A percentile compares a stretch with the other conserved stretches of the same genome.
These are phyloP conservation scores for Standfussiana lucernea DNA, from an alignment of 2,888 invertebrate species.

Conservation along the genomic window DNA sequence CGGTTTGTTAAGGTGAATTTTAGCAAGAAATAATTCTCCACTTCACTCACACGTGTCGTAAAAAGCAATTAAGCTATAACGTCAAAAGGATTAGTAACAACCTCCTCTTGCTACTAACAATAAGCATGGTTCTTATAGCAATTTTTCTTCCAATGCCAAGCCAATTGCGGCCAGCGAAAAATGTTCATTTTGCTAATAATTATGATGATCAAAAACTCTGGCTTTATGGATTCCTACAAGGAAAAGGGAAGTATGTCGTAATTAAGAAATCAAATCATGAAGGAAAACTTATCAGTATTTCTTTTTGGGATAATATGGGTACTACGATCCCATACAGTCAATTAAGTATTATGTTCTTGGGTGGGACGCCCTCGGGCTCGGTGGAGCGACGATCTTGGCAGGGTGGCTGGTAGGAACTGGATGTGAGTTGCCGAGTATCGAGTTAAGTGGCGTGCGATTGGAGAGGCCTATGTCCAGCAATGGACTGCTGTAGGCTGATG, in stretches of 20 bases:
- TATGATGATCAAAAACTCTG: constrained; percentile 30
- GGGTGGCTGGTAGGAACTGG: neutral
- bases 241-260: constrained; percentile 19
- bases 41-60: neutral
- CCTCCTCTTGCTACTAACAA: constrained; percentile 29
- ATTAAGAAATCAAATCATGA: constrained; percentile 30
- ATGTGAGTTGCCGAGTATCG: no score
- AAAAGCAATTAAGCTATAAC: constrained; percentile 21
- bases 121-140: constrained; percentile 1
- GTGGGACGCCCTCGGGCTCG: neutral
- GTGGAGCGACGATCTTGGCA: neutral
- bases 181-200: constrained; percentile 27
- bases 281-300: constrained; percentile 9
- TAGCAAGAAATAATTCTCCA: neutral
- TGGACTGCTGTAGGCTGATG: neutral
- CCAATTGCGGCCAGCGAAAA: neutral
- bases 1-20: constrained; percentile 3
- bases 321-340: neutral
- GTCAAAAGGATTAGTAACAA: constrained; percentile 8
- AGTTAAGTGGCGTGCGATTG: no score
- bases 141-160: constrained; percentile 39
- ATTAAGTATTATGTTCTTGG: constrained; percentile 5
- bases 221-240: constrained; percentile 7
- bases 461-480: neutral
- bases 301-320: neutral